These are phyloP conservation scores for Siniperca chuatsi DNA, from an alignment of 2,113 vertebrate species.

Conservation along the genomic window DNA sequence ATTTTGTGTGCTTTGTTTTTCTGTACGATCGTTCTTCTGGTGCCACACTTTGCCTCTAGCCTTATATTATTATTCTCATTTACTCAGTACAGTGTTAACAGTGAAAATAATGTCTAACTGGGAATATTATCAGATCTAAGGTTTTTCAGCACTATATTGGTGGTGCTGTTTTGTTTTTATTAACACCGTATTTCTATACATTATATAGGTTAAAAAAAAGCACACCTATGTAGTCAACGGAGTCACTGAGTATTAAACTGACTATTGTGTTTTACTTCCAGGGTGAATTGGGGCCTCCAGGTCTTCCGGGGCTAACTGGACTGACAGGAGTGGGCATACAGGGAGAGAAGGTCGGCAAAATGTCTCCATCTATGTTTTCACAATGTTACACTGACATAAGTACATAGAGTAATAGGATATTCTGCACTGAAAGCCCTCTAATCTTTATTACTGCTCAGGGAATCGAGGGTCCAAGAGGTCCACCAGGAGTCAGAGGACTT, in stretches of 20 bases:
- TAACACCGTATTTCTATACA: background rate
- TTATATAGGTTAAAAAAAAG: background rate
- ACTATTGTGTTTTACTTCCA: slow-evolving; percentile 59
- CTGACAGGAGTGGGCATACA: slow-evolving; percentile 87
- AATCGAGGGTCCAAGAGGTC: slow-evolving; percentile 88
- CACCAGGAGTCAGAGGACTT: slow-evolving; percentile 85
- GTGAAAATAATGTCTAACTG: background rate
- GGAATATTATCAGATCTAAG: background rate
- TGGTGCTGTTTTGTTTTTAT: background rate
- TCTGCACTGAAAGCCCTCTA: background rate
- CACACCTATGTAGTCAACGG: background rate
- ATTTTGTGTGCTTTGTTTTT: background rate
- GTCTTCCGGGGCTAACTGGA: slow-evolving; percentile 85
- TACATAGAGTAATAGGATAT: background rate
- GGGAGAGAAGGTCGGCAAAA: slow-evolving; percentile 87
- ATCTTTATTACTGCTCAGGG: slow-evolving; percentile 79
- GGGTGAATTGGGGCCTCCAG: slow-evolving; percentile 87
- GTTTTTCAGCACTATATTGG: background rate
- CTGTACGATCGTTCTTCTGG: background rate
- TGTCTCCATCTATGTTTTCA: background rate
- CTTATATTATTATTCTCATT: background rate
- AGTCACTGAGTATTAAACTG: background rate
- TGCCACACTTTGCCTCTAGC: background rate
- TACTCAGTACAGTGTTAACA: background rate
- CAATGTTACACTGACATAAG: background rate